phyloP scores from a whole-genome alignment of 2,888 invertebrate species.

The Eupithecia exiguata region DNA sequence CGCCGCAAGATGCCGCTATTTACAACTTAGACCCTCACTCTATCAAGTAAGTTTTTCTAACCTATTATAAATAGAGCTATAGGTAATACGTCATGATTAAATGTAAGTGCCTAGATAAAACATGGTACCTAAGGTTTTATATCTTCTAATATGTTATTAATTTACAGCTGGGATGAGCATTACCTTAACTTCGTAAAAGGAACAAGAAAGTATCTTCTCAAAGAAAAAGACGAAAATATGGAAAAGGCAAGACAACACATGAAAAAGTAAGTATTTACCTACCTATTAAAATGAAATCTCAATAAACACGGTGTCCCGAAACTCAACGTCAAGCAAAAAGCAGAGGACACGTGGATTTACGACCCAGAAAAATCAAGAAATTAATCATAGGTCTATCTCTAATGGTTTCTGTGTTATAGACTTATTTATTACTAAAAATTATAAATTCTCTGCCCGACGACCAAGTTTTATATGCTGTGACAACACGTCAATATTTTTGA shows the following conservation, averaged over 20 bases:
- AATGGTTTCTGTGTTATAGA: too few species aligned
- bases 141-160: not conserved
- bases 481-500: too few species aligned
- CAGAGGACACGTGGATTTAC: too few species aligned
- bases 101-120: not conserved
- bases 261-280: conserved; percentile 60
- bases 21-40: conserved; percentile 69
- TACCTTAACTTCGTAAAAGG: conserved; percentile 86
- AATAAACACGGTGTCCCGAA: too few species aligned
- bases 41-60: conserved; percentile 61
- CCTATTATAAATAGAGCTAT: not conserved
- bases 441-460: too few species aligned
- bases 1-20: conserved; percentile 70
- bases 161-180: conserved; percentile 85
- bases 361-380: too few species aligned
- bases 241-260: conserved; percentile 81
- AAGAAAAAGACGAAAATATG: conserved; percentile 85
- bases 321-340: too few species aligned
- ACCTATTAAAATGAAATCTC: too few species aligned
- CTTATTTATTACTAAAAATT: too few species aligned
- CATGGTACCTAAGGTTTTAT: not conserved
- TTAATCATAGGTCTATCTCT: too few species aligned
- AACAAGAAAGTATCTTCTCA: conserved; percentile 86
- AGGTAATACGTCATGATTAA: not conserved
- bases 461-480: too few species aligned